A percentile compares a stretch with the other conserved stretches of the same genome.
phyloP scores from a whole-genome alignment of 1,140 invertebrate genomes.

The Lerema accius region DNA sequence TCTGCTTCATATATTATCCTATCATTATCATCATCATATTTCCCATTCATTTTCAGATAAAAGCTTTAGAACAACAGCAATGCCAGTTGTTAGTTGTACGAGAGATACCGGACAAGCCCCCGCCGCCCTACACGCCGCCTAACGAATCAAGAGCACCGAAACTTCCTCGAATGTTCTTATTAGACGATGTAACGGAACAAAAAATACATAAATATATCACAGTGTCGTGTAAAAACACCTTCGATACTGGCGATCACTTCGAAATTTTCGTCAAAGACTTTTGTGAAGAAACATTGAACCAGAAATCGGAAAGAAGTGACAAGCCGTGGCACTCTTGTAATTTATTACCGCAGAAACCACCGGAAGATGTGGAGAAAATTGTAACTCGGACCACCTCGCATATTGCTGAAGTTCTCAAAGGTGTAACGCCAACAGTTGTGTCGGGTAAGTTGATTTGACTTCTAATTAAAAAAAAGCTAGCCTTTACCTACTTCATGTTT shows the following conservation, averaged over 20 bases:
- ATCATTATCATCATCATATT: no score
- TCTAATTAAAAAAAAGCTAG: no score
- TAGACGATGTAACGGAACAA: slow-evolving; percentile 47
- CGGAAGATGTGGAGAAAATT: slow-evolving; percentile 44
- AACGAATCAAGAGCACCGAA: slow-evolving; percentile 47
- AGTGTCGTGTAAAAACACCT: slow-evolving; percentile 16
- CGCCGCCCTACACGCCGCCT: slow-evolving; percentile 74
- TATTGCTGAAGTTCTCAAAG: slow-evolving; percentile 58
- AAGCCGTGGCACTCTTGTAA: slow-evolving; percentile 70
- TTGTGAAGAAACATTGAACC: slow-evolving; percentile 56
- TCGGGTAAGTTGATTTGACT: slow-evolving; percentile 47
- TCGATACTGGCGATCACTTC: slow-evolving; percentile 47
- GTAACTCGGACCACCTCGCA: slow-evolving; percentile 46
- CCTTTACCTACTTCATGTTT: no score
- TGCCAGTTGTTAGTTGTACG: slow-evolving; percentile 63
- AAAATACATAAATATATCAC: slow-evolving; percentile 50
- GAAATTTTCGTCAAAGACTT: slow-evolving; percentile 65
- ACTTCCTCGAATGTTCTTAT: slow-evolving; percentile 48
- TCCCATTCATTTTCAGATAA: slow-evolving; percentile 77
- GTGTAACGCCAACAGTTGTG: slow-evolving; percentile 54
- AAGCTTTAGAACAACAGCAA: slow-evolving; percentile 74
- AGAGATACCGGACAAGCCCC: slow-evolving; percentile 75
- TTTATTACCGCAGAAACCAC: slow-evolving; percentile 51
- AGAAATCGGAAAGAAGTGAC: slow-evolving; percentile 50
- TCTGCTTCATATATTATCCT: no score